phyloP scores from a whole-genome alignment of 1,140 invertebrate genomes.

The Stenopsyche tienmushanensis region DNA sequence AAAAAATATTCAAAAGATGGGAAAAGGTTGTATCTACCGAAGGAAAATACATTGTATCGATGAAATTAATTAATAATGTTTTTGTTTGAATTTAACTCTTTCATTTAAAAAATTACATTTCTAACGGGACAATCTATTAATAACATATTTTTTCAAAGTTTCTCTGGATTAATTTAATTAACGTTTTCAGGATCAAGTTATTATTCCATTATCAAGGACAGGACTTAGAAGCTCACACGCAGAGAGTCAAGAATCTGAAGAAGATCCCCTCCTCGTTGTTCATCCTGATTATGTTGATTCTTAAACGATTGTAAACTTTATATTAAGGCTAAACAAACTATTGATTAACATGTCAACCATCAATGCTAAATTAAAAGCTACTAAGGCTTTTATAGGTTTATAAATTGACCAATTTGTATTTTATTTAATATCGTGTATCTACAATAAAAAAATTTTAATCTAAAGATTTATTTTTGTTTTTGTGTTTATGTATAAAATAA shows the following conservation, averaged over 20 bases:
- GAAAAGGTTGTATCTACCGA: too few relatives aligned
- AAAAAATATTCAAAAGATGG: too few relatives aligned
- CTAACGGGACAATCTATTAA: too few relatives aligned
- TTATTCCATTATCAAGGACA: slow-evolving; percentile 81
- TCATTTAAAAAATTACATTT: too few relatives aligned
- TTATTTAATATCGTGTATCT: neutral
- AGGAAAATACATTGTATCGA: too few relatives aligned
- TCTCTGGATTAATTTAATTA: slow-evolving; percentile 14
- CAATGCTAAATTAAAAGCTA: too few relatives aligned
- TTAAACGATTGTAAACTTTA: slow-evolving; percentile 36
- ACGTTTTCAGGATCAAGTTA: slow-evolving; percentile 77
- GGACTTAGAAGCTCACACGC: slow-evolving; percentile 57
- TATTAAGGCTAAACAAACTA: neutral
- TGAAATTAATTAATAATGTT: too few relatives aligned
- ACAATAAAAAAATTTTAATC: neutral
- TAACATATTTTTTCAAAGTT: slow-evolving; percentile 19
- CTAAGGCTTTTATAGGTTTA: neutral
- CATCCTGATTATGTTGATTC: slow-evolving; percentile 92
- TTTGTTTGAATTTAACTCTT: too few relatives aligned
- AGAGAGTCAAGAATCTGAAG: slow-evolving; percentile 62
- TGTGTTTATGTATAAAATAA: neutral
- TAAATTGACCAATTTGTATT: neutral
- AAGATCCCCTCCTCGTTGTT: slow-evolving; percentile 88
- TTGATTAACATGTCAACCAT: too few relatives aligned
- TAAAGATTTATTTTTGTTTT: neutral